Conservation (phyloP, 2,113 vertebrate species). For the Chauna torquata region DNA sequence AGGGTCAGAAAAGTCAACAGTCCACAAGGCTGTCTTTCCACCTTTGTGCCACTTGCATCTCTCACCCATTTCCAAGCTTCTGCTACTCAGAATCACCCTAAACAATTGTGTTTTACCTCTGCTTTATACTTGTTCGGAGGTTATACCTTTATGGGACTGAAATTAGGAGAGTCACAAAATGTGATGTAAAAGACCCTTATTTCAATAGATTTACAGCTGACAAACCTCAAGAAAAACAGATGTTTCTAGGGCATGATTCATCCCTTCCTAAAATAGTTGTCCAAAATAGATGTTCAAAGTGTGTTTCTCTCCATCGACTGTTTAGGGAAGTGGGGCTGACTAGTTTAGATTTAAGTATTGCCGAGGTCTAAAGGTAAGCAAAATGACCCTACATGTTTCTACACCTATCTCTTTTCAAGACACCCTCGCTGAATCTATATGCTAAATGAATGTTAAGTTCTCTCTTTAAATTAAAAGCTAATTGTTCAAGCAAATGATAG, state of each 20-base stretch:
- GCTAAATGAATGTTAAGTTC: not conserved
- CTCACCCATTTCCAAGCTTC: not conserved
- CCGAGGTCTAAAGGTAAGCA: not conserved
- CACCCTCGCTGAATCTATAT: not conserved
- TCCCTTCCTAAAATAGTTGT: not conserved
- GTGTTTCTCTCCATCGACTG: not conserved
- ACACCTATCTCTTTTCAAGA: not conserved
- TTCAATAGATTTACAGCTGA: not conserved
- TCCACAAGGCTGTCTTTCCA: not conserved
- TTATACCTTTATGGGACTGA: not conserved
- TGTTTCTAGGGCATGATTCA: not conserved
- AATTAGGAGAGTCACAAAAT: not conserved
- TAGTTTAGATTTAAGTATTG: not conserved
- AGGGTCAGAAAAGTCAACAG: not conserved
- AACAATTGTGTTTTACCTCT: not conserved
- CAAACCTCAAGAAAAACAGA: not conserved
- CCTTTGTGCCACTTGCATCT: not conserved
- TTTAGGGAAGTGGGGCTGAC: not conserved
- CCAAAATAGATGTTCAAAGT: not conserved
- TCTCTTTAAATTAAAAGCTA: not conserved
- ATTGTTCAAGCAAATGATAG: not conserved
- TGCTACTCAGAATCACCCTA: not conserved
- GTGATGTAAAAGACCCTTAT: not conserved
- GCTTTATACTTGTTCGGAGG: not conserved
- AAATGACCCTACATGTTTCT: not conserved